Evolutionary conservation across 2,113 vertebrate genomes (phyloP).

Genomic region (Gobio gobio): DNA sequence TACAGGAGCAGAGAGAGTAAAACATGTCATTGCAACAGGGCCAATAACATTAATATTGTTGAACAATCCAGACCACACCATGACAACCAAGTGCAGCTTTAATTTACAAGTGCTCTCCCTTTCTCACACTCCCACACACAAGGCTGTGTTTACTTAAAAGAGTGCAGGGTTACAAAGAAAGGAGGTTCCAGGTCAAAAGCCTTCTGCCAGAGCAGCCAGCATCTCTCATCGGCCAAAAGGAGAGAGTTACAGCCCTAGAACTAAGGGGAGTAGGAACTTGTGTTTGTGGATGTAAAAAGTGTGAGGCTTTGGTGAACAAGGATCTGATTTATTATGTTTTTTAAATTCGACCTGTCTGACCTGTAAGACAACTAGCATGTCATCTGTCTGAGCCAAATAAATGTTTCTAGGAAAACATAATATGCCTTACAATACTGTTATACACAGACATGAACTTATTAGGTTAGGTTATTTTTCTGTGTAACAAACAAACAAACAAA

Average conservation of each 20-base stretch:
- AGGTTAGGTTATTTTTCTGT: background rate
- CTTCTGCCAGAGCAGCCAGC: constrained; percentile 6
- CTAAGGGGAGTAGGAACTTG: background rate
- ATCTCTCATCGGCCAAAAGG: background rate
- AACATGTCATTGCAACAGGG: constrained; percentile 31
- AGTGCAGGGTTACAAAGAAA: background rate
- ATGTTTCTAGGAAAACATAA: background rate
- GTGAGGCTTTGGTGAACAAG: background rate
- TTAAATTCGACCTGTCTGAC: background rate
- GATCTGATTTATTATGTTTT: constrained; percentile 10
- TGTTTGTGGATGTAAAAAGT: constrained; percentile 23
- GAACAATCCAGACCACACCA: constrained; percentile 27
- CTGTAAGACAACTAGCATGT: background rate
- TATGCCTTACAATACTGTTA: background rate
- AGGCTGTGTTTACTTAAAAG: constrained; percentile 25
- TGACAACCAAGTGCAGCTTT: constrained; percentile 20
- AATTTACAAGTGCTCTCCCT: background rate
- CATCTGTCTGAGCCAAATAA: background rate
- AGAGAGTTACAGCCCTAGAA: constrained; percentile 13
- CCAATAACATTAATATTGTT: background rate
- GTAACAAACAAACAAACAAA: background rate
- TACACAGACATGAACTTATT: background rate
- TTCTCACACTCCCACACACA: constrained; percentile 39
- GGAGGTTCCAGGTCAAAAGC: constrained; percentile 39
- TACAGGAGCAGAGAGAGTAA: background rate